phyloP scores from a whole-genome alignment of 2,113 vertebrate species.

The Peromyscus maniculatus region DNA sequence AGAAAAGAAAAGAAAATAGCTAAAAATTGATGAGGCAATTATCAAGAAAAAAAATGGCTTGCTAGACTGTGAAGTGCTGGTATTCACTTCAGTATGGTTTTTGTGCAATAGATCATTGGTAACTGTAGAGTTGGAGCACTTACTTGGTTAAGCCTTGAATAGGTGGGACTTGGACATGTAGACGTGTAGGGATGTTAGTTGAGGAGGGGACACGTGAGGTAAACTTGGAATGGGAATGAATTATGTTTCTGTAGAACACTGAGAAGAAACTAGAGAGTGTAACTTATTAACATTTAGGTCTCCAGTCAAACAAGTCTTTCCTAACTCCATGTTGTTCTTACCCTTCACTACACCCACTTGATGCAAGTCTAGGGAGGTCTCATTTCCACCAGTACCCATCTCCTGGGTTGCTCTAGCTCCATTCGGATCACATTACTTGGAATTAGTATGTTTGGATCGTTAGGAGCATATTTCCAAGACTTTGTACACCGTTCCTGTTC shows the following conservation, averaged over 20 bases:
- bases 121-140: neutral
- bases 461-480: neutral
- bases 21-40: neutral
- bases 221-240: conserved; percentile 1
- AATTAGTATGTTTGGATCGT: neutral
- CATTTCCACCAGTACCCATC: neutral
- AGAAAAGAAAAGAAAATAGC: neutral
- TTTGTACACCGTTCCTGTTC: neutral
- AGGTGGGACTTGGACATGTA: neutral
- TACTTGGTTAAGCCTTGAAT: neutral
- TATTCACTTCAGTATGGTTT: neutral
- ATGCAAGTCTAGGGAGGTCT: neutral
- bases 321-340: neutral
- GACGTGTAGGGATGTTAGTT: neutral
- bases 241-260: neutral
- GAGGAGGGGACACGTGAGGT: neutral
- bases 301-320: neutral
- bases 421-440: neutral
- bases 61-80: neutral
- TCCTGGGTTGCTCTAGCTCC: neutral
- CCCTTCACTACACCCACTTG: neutral
- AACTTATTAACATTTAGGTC: neutral
- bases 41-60: neutral
- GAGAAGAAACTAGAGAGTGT: neutral
- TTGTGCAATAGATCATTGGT: neutral